Base-by-base conservation (phyloP, 2,113 vertebrate species). In the Antigone vipio region DNA sequence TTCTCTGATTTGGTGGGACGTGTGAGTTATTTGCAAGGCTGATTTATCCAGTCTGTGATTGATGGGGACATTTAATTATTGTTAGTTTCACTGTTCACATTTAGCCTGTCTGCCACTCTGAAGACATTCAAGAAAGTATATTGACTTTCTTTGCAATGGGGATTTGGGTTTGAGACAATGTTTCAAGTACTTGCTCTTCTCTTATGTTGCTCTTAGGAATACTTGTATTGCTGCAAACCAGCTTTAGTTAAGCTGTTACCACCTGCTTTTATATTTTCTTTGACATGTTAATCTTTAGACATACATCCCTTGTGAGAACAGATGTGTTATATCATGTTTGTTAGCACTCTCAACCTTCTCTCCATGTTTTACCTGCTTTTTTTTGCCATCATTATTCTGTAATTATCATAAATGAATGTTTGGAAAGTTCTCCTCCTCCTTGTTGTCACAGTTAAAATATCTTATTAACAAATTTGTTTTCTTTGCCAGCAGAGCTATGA, bases 281-380 rank as follows among this genome's bases (percentile, higher is more conserved):
- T 98, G 98, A 98, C 98, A 97, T 95, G 96, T 98, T 97, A 96
- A 97, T 98, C 97, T 98, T 95, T 96, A 95, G 96, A 68, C 92
- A 56, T 83, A 29, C 83, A 96, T 98, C 98, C 97, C 98, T 94
- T 97, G 97, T 96, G 97, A 97, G 97, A 96, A 96, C 97, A 98
- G 97, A 98, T 96, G 97, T 96, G 96, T 97, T 98, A 87, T 89
- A 94, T 97, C 97, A 95, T 89, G 91, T 97, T 96, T 97, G 96
- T 97, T 96, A 97, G 89, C 94, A 95, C 97, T 97, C 93, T 95
- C 95, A 97, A 97, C 97, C 95, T 96, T 94, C 94, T 86, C 92
- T 93, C 89, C 75, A 53, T 96, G 95, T 97, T 96, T 96, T 95
- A 95, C 96, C 95, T 96, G 93, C 14, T 6, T 74, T 97, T 82